Evolutionary conservation across 2,113 vertebrate species (phyloP).

Genomic region (Diadophis punctatus): DNA sequence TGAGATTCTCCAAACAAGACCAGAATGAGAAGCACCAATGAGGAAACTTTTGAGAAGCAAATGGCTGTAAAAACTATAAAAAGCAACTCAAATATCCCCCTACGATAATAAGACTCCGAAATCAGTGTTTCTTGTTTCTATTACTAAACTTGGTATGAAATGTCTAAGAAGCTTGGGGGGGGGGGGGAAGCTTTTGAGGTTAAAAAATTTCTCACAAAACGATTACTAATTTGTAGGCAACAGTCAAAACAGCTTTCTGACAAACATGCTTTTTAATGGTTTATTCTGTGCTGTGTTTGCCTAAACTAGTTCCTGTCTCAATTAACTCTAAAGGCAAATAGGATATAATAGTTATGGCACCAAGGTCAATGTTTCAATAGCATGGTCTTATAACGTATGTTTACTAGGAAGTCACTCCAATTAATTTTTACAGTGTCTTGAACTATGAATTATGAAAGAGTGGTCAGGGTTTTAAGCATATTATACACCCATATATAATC

Average conservation of each 20-base stretch:
- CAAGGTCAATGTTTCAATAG: background rate
- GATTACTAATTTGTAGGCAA: conserved; percentile 18
- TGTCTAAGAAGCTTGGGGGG: background rate
- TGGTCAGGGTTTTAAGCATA: background rate
- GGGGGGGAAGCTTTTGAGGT: background rate
- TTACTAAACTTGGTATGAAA: conserved; percentile 21
- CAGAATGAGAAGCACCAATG: background rate
- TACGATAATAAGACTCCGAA: background rate
- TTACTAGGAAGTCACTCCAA: background rate
- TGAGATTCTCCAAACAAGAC: background rate
- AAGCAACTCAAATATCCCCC: background rate
- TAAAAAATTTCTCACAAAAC: conserved; percentile 18
- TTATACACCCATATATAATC: background rate
- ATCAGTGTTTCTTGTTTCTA: conserved; percentile 22
- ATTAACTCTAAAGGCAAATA: background rate
- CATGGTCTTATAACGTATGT: background rate
- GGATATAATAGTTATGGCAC: background rate
- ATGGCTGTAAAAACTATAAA: background rate
- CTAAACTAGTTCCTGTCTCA: background rate
- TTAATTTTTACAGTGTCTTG: background rate
- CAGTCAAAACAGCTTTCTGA: conserved; percentile 4
- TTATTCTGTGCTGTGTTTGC: background rate
- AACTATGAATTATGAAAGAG: background rate
- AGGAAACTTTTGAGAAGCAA: background rate
- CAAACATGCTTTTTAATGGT: background rate